Evolutionary conservation across 1,140 invertebrate species (phyloP).

Genomic region (Drosophila bipectinata): DNA sequence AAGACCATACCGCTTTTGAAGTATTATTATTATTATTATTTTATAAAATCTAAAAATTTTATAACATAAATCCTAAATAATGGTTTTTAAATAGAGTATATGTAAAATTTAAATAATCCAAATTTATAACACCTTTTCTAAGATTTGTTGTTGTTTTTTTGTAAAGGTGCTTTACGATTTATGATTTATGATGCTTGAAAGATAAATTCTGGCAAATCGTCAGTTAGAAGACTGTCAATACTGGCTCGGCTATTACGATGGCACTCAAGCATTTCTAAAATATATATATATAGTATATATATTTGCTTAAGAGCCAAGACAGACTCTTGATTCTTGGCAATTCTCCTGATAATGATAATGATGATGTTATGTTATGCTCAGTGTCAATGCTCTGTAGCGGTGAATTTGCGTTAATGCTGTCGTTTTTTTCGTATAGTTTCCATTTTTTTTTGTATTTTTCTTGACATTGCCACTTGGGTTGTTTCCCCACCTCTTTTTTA

Average conservation of each 20-base stretch:
- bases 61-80: not conserved
- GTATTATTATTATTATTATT: not conserved
- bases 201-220: slow-evolving; percentile 71
- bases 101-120: not conserved
- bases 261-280: slow-evolving; percentile 17
- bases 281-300: slow-evolving; percentile 2
- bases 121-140: slow-evolving; percentile 1
- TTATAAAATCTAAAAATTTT: not conserved
- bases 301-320: not conserved
- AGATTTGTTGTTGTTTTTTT: slow-evolving; percentile 18
- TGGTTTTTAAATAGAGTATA: not conserved
- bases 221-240: slow-evolving; percentile 77
- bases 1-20: too few species aligned
- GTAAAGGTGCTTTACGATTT: slow-evolving; percentile 57
- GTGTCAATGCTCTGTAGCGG: slow-evolving; percentile 79
- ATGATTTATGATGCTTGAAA: slow-evolving; percentile 82
- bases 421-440: not conserved
- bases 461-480: slow-evolving; percentile 2
- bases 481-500: too few species aligned
- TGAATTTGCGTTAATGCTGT: slow-evolving; percentile 52
- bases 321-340: not conserved
- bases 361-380: slow-evolving; percentile 37
- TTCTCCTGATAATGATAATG: slow-evolving; percentile 43
- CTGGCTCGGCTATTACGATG: slow-evolving; percentile 41
- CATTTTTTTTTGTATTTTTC: not conserved